Evolutionary conservation across 2,888 invertebrate species (phyloP), one percentile per base, ranked within the genome.

Genomic region (Beris morrisii): DNA sequence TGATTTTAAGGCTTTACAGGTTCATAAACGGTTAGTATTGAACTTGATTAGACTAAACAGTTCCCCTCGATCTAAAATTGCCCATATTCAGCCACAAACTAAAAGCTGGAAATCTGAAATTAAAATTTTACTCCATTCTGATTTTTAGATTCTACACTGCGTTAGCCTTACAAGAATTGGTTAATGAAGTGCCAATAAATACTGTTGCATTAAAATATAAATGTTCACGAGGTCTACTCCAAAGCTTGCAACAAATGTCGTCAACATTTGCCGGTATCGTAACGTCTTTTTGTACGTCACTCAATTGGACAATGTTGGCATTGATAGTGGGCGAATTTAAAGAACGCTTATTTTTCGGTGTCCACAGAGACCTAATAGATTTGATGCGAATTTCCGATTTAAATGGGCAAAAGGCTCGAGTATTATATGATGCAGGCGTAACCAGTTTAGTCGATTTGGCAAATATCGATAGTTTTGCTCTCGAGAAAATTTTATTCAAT

Each of bases 191-290:
- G 38, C 88, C 95, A 4, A 83, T 99, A 58, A 84, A 84, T 65
- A 83, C 85, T 64, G 95, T 96, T 0, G 91, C 93, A n/a, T 76
- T 78, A 9, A 96, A 94, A 78, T 98, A 90, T 77, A 88, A 87
- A 72, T 93, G 93, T 74, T 88, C 90, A 65, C 88, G 96, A 64
- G 98, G 98, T 12, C 87, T 93, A 80, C 82, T 99, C 28, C 98
- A 99, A 82, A 89, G 92, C 66, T 84, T 99, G 32, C 98, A 99
- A 80, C 96, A 97, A 79, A 90, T 92, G 66, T 91, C 97, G 1
- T 90, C 97, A 44, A 95, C 95, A 44, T 97, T 97, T 85, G 96
- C 97, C 65, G 97, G 96, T 65, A 97, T 97, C 92, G 93, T 98
- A 1, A 95, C 96, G 4, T 88, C 93, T n/a, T 98, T 99, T 82